Percentiles rank a stretch among this genome's conserved stretches.
phyloP scores from a whole-genome alignment of 2,888 invertebrate species.

The Lingula anatina region DNA sequence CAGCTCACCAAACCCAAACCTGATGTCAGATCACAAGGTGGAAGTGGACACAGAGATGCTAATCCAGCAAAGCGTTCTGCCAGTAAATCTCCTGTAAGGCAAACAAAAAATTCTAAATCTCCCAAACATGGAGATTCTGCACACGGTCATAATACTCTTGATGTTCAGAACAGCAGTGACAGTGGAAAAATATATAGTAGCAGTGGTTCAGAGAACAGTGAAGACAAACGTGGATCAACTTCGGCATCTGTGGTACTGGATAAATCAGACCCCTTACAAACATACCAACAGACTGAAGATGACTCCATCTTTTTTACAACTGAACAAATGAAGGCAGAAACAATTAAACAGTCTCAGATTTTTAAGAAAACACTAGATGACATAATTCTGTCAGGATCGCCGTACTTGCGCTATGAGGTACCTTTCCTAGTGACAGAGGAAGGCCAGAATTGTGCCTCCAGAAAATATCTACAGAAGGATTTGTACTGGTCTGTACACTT shows the following conservation, averaged over 20 bases:
- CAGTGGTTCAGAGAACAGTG: slow-evolving; percentile 3
- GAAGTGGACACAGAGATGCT: not conserved
- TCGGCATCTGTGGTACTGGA: slow-evolving; percentile 26
- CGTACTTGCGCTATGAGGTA: slow-evolving; percentile 75
- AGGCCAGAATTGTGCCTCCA: slow-evolving; percentile 69
- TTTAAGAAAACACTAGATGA: slow-evolving; percentile 73
- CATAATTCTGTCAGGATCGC: slow-evolving; percentile 75
- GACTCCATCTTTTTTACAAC: slow-evolving; percentile 41
- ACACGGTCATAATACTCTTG: too few species aligned
- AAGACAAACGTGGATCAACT: slow-evolving; percentile 5
- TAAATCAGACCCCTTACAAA: slow-evolving; percentile 67
- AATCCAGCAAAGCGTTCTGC: not conserved
- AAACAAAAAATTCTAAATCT: too few species aligned
- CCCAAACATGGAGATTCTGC: too few species aligned
- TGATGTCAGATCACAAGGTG: too few species aligned
- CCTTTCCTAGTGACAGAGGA: slow-evolving; percentile 84
- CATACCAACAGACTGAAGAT: slow-evolving; percentile 55
- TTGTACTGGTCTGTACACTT: slow-evolving; percentile 63
- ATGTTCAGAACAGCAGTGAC: not conserved
- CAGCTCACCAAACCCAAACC: too few species aligned
- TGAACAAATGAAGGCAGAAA: slow-evolving; percentile 23
- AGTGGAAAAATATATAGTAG: not conserved
- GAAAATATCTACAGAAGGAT: slow-evolving; percentile 68
- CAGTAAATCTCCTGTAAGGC: not conserved
- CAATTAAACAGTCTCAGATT: slow-evolving; percentile 52